Conservation (phyloP, 2,888 invertebrate species). For the Tenthredo scrophulariae region DNA sequence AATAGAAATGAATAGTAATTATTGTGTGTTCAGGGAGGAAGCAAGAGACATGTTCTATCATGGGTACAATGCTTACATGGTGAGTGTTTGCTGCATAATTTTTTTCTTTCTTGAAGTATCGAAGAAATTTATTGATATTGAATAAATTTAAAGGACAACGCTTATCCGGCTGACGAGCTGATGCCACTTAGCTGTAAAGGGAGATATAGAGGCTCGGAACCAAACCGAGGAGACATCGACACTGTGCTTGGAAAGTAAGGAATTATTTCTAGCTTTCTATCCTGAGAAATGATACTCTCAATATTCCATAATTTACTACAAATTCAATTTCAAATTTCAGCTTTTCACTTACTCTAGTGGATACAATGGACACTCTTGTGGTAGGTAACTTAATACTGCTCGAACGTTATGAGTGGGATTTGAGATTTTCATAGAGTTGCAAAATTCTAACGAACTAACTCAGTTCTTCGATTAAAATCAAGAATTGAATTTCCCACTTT, state of each 20-base stretch:
- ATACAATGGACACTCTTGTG: conserved; percentile 95
- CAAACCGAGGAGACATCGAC: conserved; percentile 97
- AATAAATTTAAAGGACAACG: conserved; percentile 84
- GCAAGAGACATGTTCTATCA: conserved; percentile 98
- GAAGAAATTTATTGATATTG: background rate
- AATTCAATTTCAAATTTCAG: conserved; percentile 81
- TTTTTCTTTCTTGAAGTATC: background rate
- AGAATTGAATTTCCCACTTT: background rate
- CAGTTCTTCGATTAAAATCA: background rate
- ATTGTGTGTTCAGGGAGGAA: conserved; percentile 86
- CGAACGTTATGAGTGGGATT: conserved; percentile 28
- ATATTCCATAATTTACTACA: background rate
- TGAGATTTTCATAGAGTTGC: conserved; percentile 21
- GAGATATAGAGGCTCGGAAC: conserved; percentile 92
- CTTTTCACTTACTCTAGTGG: conserved; percentile 97
- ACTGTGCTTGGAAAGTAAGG: conserved; percentile 98
- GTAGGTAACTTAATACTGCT: conserved; percentile 74
- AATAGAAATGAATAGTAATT: background rate
- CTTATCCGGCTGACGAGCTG: conserved; percentile 98
- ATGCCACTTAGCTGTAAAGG: conserved; percentile 98
- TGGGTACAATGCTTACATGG: conserved; percentile 97
- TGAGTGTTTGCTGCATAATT: conserved; percentile 66
- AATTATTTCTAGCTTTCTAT: conserved; percentile 29
- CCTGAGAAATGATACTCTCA: conserved; percentile 13
- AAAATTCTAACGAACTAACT: conserved; percentile 18